Conservation (phyloP, 2,888 invertebrate genomes). For the Lycia hirtaria region DNA sequence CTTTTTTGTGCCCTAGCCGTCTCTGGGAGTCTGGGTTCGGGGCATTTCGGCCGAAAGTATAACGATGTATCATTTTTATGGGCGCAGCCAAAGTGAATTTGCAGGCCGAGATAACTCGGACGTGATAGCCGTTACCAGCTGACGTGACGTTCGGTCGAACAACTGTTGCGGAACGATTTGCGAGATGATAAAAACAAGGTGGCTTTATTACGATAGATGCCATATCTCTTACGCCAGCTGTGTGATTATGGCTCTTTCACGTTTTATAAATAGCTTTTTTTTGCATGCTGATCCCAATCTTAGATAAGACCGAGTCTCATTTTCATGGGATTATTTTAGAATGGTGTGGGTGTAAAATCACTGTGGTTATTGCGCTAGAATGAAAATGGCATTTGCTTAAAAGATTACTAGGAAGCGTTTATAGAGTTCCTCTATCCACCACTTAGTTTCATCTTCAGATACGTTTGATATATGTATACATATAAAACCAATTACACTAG, state of each 20-base stretch:
- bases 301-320: too few species aligned
- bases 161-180: conserved; percentile 38
- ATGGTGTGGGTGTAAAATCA: too few species aligned
- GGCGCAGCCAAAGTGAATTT: conserved; percentile 79
- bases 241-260: neutral
- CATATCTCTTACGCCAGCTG: neutral
- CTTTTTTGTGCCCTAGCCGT: too few species aligned
- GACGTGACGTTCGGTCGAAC: conserved; percentile 40
- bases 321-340: too few species aligned
- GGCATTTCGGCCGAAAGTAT: conserved; percentile 66
- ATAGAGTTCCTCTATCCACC: too few species aligned
- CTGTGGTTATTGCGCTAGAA: too few species aligned
- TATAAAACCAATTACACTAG: too few species aligned
- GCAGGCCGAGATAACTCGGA: conserved; percentile 76
- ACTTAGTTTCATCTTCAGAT: too few species aligned
- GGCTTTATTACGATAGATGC: conserved; percentile 6
- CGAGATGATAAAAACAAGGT: conserved; percentile 17
- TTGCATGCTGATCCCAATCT: too few species aligned
- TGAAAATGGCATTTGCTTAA: too few species aligned
- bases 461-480: too few species aligned
- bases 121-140: conserved; percentile 75
- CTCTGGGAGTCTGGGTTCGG: conserved; percentile 64
- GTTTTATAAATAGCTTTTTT: neutral
- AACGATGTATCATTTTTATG: conserved; percentile 80
- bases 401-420: too few species aligned